Percentiles rank a stretch among this genome's conserved stretches.
Evolutionary conservation across 92 coral and sea anemone genomes (phyloP).

Genomic region (Epizoanthus rinbou): DNA sequence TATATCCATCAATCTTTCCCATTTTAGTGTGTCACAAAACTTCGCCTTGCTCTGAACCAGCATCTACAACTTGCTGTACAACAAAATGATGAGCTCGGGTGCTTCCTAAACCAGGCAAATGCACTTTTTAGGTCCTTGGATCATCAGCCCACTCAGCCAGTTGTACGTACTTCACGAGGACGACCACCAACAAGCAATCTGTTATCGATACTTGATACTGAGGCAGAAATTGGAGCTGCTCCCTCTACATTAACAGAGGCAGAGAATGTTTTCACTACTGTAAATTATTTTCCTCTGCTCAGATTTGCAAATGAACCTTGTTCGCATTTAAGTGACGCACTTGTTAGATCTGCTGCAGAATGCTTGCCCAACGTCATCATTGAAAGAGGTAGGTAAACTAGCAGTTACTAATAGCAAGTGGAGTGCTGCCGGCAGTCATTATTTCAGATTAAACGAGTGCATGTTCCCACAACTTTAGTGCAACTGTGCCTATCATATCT

Average conservation of each 20-base stretch:
- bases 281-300: slow-evolving; percentile 14
- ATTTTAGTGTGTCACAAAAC: not conserved
- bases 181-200: slow-evolving; percentile 19
- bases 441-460: too few relatives aligned
- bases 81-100: slow-evolving; percentile 21
- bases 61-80: not conserved
- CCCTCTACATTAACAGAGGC: slow-evolving; percentile 19
- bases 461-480: too few relatives aligned
- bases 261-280: slow-evolving; percentile 18
- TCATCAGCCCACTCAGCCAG: slow-evolving; percentile 12
- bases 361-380: slow-evolving; percentile 25
- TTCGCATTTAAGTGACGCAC: slow-evolving; percentile 7
- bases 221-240: slow-evolving; percentile 26
- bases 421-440: too few relatives aligned
- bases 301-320: slow-evolving; percentile 20
- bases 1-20: too few relatives aligned
- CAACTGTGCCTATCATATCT: too few relatives aligned
- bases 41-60: slow-evolving; percentile 1
- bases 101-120: slow-evolving; percentile 18
- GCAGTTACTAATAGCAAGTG: too few relatives aligned
- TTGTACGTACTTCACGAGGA: slow-evolving; percentile 24
- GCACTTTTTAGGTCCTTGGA: not conserved
- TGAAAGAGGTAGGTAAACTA: slow-evolving; percentile 27
- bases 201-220: slow-evolving; percentile 3
- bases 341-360: slow-evolving; percentile 26